phyloP scores from a whole-genome alignment of 2,888 invertebrate species.

The Saturnia pavonia region DNA sequence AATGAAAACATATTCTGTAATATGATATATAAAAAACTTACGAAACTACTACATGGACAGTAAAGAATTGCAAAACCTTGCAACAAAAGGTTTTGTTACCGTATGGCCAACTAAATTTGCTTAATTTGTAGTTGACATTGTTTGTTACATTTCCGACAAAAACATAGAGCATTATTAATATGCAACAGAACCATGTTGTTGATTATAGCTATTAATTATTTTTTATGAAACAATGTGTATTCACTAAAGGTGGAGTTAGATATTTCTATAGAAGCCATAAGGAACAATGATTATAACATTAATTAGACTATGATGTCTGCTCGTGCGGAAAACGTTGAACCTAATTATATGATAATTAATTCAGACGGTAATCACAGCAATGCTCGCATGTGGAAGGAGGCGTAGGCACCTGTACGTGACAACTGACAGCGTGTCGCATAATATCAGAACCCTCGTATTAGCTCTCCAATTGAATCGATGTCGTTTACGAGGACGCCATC shows the following conservation, averaged over 20 bases:
- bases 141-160: too few relatives aligned
- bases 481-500: conserved; percentile 37
- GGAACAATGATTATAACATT: not conserved
- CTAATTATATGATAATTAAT: conserved; percentile 19
- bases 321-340: conserved; percentile 21
- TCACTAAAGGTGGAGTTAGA: not conserved
- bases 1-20: too few relatives aligned
- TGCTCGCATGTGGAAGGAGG: conserved; percentile 13
- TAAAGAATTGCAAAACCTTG: too few relatives aligned
- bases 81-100: too few relatives aligned
- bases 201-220: not conserved
- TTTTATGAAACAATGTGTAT: too few relatives aligned
- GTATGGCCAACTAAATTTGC: too few relatives aligned
- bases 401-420: conserved; percentile 23
- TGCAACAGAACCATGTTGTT: too few relatives aligned
- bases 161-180: too few relatives aligned
- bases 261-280: not conserved
- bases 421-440: conserved; percentile 27
- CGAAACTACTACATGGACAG: too few relatives aligned
- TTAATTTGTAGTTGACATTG: too few relatives aligned
- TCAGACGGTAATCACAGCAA: conserved; percentile 21
- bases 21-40: too few relatives aligned
- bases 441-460: conserved; percentile 30
- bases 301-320: not conserved
- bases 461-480: conserved; percentile 38